Evolutionary conservation across 2,113 vertebrate genomes (phyloP), one percentile per base, ranked within the genome.

Genomic region (Tautogolabrus adspersus): DNA sequence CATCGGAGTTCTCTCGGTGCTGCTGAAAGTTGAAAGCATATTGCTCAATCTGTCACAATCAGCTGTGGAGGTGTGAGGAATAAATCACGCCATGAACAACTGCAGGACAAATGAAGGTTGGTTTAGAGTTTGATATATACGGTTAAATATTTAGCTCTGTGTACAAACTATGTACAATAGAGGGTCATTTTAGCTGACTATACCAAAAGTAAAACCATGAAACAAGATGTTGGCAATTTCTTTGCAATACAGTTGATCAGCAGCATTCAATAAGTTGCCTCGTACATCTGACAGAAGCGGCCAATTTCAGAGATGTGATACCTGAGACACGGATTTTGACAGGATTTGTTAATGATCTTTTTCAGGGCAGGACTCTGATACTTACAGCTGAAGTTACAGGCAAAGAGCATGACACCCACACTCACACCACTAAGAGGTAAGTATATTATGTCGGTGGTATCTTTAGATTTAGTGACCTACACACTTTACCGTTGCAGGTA

Each of bases 341-440:
- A 23, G 1, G 8, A n/a, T 6, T 57, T 3, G 12, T 16, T 42
- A 51, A 42, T 4, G 5, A 3, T 23, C 10, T 11, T 11, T 19
- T 58, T 63, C n/a, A 18, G 19, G 38, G 18, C 26, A 23, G 38
- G 65, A 54, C 40, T 65, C 34, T 10, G 44, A 34, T 16, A 21
- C 46, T 66, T n/a, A 61, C 42, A 79, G 63, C 70, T 86, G 8
- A 62, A 72, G 58, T 84, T 75, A 70, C 70, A 76, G 47, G 5
- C 51, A 6, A 54, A 65, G 56, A 61, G 51, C 34, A 30, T 26
- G 71, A 83, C 60, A 72, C 77, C 40, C 13, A 19, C 47, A 49
- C 15, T 49, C 15, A 49, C 47, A 49, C 18, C 47, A 49, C 16
- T 19, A 0, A 49, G 16, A 54, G 44, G 69, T 40, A 75, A 74